phyloP scores from a whole-genome alignment of 2,797 vertebrate genomes.

The Myripristis jacobus region DNA sequence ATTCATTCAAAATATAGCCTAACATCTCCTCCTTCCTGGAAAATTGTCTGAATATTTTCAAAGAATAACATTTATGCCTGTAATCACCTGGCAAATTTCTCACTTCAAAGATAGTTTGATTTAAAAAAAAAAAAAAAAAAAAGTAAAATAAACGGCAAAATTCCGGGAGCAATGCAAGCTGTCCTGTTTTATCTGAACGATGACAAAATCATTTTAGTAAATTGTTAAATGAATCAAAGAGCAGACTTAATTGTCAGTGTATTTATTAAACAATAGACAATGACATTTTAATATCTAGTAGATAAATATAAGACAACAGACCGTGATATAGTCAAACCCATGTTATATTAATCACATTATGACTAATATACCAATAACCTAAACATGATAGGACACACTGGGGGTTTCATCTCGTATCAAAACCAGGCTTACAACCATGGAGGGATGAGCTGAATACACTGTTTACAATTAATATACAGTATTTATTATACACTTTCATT shows the following conservation, averaged over 20 bases:
- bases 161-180: too few species aligned
- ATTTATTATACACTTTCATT: too few species aligned
- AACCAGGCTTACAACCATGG: constrained; percentile 17
- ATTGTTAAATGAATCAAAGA: constrained; percentile 7
- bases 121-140: too few species aligned
- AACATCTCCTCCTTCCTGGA: too few species aligned
- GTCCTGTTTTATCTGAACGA: too few species aligned
- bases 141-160: too few species aligned
- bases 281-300: constrained; percentile 76
- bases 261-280: constrained; percentile 69
- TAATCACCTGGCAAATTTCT: not conserved
- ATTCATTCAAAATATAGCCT: too few species aligned
- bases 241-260: constrained; percentile 22
- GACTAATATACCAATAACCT: constrained; percentile 30
- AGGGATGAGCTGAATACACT: constrained; percentile 9
- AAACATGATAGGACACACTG: constrained; percentile 26
- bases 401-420: constrained; percentile 39
- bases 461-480: too few species aligned
- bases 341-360: constrained; percentile 36
- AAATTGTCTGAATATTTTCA: too few species aligned
- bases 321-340: constrained; percentile 18
- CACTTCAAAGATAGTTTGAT: not conserved
- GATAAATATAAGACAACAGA: constrained; percentile 44
- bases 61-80: too few species aligned
- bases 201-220: not conserved